Evolutionary conservation across 1,140 invertebrate genomes (phyloP).

Genomic region (Lineus longissimus): DNA sequence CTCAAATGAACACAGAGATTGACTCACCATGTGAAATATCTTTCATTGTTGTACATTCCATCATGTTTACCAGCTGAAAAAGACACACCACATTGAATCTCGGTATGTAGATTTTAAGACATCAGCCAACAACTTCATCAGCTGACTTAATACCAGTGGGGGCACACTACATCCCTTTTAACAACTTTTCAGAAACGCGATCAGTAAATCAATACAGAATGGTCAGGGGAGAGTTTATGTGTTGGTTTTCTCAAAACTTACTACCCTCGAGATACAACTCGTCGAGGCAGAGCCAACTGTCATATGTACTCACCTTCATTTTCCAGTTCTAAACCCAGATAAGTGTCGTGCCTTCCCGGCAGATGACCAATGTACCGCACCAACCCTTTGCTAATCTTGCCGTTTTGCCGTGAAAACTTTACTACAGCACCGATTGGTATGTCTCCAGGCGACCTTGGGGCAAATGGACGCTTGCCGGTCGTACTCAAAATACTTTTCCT

Average conservation of each 20-base stretch:
- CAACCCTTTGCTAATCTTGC: constrained; percentile 47
- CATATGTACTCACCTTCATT: constrained; percentile 39
- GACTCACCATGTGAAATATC: constrained; percentile 52
- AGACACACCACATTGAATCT: constrained; percentile 10
- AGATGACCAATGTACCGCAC: constrained; percentile 52
- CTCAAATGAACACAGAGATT: background rate
- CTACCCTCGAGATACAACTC: too few relatives aligned
- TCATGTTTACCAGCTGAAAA: constrained; percentile 53
- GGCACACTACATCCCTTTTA: too few relatives aligned
- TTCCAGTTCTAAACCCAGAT: constrained; percentile 51
- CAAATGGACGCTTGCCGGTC: constrained; percentile 45
- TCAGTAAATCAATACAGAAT: too few relatives aligned
- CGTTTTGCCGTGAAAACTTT: constrained; percentile 51
- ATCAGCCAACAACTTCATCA: too few relatives aligned
- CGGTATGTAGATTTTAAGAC: too few relatives aligned
- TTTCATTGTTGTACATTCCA: constrained; percentile 47
- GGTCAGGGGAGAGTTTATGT: too few relatives aligned
- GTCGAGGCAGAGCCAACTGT: too few relatives aligned
- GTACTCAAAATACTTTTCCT: constrained; percentile 18
- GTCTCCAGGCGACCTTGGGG: constrained; percentile 45
- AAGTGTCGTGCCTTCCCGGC: constrained; percentile 46
- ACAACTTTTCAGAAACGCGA: too few relatives aligned
- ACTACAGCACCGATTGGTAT: constrained; percentile 46
- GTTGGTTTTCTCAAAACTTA: too few relatives aligned
- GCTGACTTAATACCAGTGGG: too few relatives aligned